Evolutionary conservation across 1,140 invertebrate species (phyloP).

Genomic region (Medauroidea extradentata): DNA sequence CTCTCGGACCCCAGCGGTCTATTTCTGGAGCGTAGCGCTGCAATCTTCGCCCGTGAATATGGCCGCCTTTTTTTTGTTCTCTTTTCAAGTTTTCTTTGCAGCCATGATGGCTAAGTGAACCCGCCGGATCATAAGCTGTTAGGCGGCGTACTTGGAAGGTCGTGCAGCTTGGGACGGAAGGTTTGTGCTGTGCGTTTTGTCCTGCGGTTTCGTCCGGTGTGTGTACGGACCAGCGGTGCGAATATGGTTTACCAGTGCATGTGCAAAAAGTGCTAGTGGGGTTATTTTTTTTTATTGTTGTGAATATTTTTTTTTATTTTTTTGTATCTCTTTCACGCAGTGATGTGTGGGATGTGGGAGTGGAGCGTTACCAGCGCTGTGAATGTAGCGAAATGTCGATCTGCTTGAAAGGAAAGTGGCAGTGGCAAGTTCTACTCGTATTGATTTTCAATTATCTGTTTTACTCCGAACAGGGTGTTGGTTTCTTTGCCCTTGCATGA

Average conservation of each 20-base stretch:
- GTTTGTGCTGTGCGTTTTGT: not conserved
- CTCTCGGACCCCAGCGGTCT: not conserved
- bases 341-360: too few relatives aligned
- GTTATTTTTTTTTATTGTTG: not conserved
- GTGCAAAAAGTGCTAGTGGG: not conserved
- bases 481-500: too few relatives aligned
- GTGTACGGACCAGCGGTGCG: not conserved
- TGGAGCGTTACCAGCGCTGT: too few relatives aligned
- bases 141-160: constrained; percentile 21
- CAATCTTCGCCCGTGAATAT: constrained; percentile 18
- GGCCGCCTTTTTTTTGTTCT: constrained; percentile 22
- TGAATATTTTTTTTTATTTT: not conserved
- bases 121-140: constrained; percentile 22
- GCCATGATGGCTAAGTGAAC: constrained; percentile 30
- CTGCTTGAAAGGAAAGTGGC: too few relatives aligned
- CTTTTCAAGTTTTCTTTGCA: constrained; percentile 24
- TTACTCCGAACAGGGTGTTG: too few relatives aligned
- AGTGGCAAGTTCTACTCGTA: too few relatives aligned
- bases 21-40: constrained; percentile 3
- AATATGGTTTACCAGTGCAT: not conserved
- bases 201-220: not conserved
- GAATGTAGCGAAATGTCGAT: too few relatives aligned
- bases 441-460: too few relatives aligned
- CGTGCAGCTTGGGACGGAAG: not conserved
- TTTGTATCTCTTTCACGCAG: not conserved